phyloP scores from a whole-genome alignment of 2,113 vertebrate species.

The Sterrhoptilus dennistouni region DNA sequence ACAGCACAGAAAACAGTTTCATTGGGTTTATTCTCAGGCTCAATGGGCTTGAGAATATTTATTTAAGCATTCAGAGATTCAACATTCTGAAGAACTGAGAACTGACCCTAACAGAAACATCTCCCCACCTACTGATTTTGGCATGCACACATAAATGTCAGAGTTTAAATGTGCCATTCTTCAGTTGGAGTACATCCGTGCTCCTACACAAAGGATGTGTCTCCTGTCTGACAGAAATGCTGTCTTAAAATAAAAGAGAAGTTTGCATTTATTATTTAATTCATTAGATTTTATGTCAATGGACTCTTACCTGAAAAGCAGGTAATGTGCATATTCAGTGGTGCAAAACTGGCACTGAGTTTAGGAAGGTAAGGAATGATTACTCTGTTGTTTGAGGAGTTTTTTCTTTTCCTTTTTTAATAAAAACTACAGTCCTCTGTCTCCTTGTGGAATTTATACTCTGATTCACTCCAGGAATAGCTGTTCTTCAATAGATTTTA shows the following conservation, averaged over 20 bases:
- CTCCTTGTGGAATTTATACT: not conserved
- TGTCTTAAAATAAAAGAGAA: not conserved
- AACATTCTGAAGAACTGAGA: not conserved
- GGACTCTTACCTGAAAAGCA: not conserved
- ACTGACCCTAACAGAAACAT: not conserved
- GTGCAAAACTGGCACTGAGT: not conserved
- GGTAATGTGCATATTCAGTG: not conserved
- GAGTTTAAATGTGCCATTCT: not conserved
- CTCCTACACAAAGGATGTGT: rapidly evolving
- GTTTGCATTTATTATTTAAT: not conserved
- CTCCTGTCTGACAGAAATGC: not conserved
- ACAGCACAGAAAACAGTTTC: not conserved
- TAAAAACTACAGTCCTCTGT: not conserved
- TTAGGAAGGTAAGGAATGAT: not conserved
- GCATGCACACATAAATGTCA: rapidly evolving
- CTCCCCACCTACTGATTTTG: not conserved
- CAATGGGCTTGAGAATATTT: not conserved
- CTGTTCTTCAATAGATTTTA: not conserved
- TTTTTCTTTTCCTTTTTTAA: not conserved
- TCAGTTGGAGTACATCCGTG: not conserved
- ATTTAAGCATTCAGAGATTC: not conserved
- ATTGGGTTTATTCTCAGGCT: not conserved
- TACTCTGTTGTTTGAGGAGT: not conserved
- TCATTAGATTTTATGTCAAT: not conserved
- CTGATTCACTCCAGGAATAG: not conserved